Base-by-base conservation (phyloP, 1,140 invertebrate genomes). In the Cotesia glomerata region DNA sequence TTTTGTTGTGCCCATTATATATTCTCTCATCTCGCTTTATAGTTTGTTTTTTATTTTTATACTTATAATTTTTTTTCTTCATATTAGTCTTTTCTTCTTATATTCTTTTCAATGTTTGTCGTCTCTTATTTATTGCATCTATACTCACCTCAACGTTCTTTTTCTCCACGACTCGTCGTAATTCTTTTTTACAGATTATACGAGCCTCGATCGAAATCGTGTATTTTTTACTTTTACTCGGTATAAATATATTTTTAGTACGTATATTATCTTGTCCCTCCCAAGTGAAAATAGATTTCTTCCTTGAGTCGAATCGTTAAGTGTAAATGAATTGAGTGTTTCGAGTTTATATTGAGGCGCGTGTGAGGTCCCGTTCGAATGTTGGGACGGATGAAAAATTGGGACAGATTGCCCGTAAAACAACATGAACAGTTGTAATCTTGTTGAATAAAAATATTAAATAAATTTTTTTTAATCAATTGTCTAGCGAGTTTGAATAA, bases 1-100 rank as follows among this genome's bases (percentile, higher is more conserved):
- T 84, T 84, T 81, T 80, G 78, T 83, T 83, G 79, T 80, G 80
- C 75, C 77, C 80, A 81, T 83, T 84, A 82, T 79, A 77, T 78
- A 79, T 71, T 39, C 11, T 63, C 11, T 63, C 14, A 9, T 63
- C 14, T 63, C 35, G 61, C 61, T 63, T 39, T 16, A 76, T 76
- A 70, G 62, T 76, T 69, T 73, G 65, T 72, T 76, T 16, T 36
- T 36, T 13, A 4, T 52, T 52, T 67, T 52, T 13, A n/a, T 13
- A 16, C 14, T 49, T 58, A 35, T 32, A 9, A 52, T 61, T 61
- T 45, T 35, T 69, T 69, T 39, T 68, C 26, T 13, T 49, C 39
- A 39, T 59, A 45, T 72, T 59, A 11, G 26, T 39, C 66, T 51
- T 26, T 63, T 14, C 45, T 51, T 51, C 54, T 61, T 16, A 65